These are phyloP conservation scores for Hypsibius dujardini DNA, from an alignment of 1,140 invertebrate species.

Conservation along the genomic window DNA sequence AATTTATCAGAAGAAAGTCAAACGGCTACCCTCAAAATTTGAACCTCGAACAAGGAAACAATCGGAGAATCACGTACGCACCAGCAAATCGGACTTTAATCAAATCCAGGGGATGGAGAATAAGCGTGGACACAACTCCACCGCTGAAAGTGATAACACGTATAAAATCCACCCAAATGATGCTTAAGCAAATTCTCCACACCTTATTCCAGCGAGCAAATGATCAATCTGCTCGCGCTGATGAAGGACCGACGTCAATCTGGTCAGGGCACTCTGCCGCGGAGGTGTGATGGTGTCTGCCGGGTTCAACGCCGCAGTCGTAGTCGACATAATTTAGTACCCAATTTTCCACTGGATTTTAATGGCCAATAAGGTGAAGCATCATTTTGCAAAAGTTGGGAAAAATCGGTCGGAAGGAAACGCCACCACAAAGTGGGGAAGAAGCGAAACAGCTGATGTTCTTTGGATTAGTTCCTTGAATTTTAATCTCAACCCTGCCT, in stretches of 20 bases:
- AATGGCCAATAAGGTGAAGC: too few species aligned
- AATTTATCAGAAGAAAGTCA: conserved; percentile 19
- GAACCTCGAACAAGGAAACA: conserved; percentile 5
- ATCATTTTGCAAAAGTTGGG: too few species aligned
- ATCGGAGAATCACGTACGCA: conserved; percentile 34
- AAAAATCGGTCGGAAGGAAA: too few species aligned
- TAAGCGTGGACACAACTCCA: conserved; percentile 69
- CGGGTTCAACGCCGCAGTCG: too few species aligned
- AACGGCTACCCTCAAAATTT: conserved; percentile 17
- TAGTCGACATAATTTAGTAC: too few species aligned
- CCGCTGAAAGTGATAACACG: conserved; percentile 45
- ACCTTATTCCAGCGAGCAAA: conserved; percentile 8
- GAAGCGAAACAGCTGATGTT: too few species aligned
- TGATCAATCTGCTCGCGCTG: neutral
- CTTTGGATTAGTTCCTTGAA: too few species aligned
- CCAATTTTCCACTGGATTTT: too few species aligned
- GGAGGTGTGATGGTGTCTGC: too few species aligned
- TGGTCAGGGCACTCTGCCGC: neutral
- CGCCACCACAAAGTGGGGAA: too few species aligned
- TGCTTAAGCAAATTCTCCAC: neutral
- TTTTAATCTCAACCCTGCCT: too few species aligned
- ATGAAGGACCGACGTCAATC: neutral
- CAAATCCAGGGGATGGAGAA: conserved; percentile 62
- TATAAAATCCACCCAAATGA: neutral
- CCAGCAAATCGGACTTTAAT: conserved; percentile 92